Percentiles rank a stretch among this genome's conserved stretches.
These are phyloP conservation scores for Halcyon malimbica DNA, from an alignment of 2,113 vertebrate genomes.

Conservation along the genomic window DNA sequence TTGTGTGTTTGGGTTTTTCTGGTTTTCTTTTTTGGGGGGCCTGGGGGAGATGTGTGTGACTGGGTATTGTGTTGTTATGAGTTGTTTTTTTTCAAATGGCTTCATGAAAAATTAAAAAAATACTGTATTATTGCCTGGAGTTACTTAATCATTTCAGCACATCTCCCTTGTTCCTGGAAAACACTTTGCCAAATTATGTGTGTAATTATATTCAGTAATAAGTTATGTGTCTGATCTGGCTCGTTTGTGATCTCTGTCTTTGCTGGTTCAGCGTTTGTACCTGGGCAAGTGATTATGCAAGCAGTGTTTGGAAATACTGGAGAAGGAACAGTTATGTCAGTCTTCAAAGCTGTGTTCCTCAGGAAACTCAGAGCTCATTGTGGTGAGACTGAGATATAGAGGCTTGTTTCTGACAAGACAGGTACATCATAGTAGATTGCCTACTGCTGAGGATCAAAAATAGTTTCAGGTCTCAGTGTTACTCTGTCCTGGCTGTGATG, in stretches of 20 bases:
- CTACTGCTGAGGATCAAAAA: neutral
- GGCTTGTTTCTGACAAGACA: neutral
- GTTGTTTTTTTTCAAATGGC: too few relatives aligned
- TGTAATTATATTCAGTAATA: neutral
- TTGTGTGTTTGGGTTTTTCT: too few relatives aligned
- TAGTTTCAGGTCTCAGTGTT: neutral
- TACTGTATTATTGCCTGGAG: neutral
- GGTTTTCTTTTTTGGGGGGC: neutral
- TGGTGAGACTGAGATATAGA: neutral
- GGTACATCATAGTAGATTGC: neutral
- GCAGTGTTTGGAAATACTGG: neutral
- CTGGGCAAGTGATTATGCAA: neutral
- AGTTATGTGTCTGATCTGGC: neutral
- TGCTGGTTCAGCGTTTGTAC: neutral
- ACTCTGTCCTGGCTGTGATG: neutral
- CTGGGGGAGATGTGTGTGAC: neutral
- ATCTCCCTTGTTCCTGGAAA: neutral
- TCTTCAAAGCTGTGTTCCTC: neutral
- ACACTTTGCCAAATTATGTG: neutral
- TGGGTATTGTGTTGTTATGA: too few relatives aligned
- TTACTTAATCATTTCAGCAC: neutral
- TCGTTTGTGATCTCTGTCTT: neutral
- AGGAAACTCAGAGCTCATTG: neutral
- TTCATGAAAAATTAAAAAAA: neutral
- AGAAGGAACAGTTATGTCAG: neutral